These are phyloP conservation scores for Apostichopus japonicus DNA, from an alignment of 35 echinoderm and acorn worm genomes.

Conservation along the genomic window DNA sequence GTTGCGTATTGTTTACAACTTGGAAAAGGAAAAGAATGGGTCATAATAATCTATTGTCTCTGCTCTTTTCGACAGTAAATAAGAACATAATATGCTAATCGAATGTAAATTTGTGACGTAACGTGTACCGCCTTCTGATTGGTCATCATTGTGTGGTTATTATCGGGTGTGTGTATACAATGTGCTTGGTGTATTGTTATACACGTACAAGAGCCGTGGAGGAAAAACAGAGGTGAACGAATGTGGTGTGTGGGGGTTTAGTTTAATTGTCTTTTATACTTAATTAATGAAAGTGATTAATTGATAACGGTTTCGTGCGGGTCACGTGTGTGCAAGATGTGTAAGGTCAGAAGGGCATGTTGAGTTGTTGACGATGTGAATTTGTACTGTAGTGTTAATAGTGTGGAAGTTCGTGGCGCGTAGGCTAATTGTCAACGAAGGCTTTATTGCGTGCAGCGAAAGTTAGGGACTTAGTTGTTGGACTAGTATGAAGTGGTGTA, in stretches of 20 bases:
- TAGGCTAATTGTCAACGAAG: too few relatives aligned
- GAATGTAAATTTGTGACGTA: constrained; percentile 34
- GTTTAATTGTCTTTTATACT: constrained; percentile 26
- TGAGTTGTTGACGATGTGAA: background rate
- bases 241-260: constrained; percentile 28
- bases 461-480: too few relatives aligned
- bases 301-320: constrained; percentile 24
- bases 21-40: background rate
- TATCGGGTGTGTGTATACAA: constrained; percentile 16
- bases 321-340: constrained; percentile 1
- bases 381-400: background rate
- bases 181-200: constrained; percentile 1
- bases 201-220: background rate
- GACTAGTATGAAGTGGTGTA: too few relatives aligned
- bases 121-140: background rate
- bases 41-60: background rate
- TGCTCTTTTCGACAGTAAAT: constrained; percentile 1
- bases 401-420: too few relatives aligned
- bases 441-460: too few relatives aligned
- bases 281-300: constrained; percentile 45
- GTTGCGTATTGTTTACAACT: background rate
- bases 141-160: constrained; percentile 14
- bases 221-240: constrained; percentile 5
- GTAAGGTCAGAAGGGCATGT: constrained; percentile 5
- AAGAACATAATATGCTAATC: background rate